Evolutionary conservation across 2,797 vertebrate species (phyloP).

Genomic region (Oreochromis mossambicus): DNA sequence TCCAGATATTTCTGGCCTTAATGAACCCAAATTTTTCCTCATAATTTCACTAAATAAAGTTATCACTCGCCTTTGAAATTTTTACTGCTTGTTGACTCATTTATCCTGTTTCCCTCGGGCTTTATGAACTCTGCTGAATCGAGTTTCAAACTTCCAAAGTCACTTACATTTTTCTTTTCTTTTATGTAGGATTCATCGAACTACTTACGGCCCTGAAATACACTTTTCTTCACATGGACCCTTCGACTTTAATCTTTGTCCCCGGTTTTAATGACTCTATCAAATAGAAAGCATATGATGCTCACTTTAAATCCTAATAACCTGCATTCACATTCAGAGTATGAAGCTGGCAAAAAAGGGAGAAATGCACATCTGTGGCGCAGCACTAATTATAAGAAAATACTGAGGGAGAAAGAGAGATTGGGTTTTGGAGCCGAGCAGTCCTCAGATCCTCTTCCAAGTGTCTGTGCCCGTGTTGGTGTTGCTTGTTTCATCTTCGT

Average conservation of each 20-base stretch:
- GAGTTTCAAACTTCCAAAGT: constrained; percentile 19
- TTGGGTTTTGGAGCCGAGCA: constrained; percentile 49
- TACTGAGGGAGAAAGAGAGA: constrained; percentile 46
- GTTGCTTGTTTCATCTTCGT: constrained; percentile 71
- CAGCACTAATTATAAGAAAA: constrained; percentile 80
- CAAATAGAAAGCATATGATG: constrained; percentile 77
- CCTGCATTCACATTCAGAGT: constrained; percentile 28
- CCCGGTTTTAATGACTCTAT: constrained; percentile 62
- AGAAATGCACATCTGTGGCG: constrained; percentile 74
- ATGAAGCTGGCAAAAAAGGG: constrained; percentile 4
- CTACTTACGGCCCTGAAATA: constrained; percentile 11
- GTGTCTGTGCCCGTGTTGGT: constrained; percentile 68
- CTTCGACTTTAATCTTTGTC: constrained; percentile 51
- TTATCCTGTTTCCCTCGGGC: constrained; percentile 1
- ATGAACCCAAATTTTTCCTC: not conserved
- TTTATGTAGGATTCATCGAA: constrained; percentile 35
- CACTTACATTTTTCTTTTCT: not conserved
- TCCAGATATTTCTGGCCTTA: constrained; percentile 11
- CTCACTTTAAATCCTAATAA: constrained; percentile 44
- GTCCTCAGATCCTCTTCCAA: constrained; percentile 80
- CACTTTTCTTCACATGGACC: not conserved
- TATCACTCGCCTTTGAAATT: constrained; percentile 44
- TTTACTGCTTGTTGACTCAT: constrained; percentile 51
- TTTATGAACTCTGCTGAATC: not conserved
- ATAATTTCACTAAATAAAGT: constrained; percentile 37